Percentiles rank a stretch among this genome's conserved stretches.
Evolutionary conservation across 2,797 vertebrate genomes (phyloP).

Genomic region (Loris lydekkerianus): DNA sequence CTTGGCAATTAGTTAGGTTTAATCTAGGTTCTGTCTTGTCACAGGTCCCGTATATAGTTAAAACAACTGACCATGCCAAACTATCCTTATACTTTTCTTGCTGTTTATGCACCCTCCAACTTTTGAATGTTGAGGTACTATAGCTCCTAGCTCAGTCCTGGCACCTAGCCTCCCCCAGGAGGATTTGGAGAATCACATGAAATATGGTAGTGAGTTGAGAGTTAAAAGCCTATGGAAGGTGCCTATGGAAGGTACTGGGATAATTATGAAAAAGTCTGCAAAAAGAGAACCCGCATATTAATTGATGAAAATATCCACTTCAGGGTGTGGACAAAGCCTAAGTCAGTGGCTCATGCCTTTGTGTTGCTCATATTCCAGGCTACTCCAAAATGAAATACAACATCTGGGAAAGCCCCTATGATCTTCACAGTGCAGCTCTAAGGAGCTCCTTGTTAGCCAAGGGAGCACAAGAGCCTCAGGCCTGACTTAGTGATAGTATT

Average conservation of each 20-base stretch:
- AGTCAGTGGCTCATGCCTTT: neutral
- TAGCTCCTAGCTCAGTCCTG: neutral
- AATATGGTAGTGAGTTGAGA: neutral
- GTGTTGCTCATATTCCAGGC: neutral
- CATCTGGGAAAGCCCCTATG: neutral
- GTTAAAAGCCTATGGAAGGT: neutral
- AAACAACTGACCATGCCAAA: neutral
- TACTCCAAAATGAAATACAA: neutral
- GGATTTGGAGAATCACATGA: neutral
- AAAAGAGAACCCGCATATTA: neutral
- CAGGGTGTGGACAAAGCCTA: neutral
- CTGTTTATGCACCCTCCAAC: neutral
- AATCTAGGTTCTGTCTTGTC: neutral
- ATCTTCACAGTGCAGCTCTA: neutral
- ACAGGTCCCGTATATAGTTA: neutral
- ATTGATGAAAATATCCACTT: neutral
- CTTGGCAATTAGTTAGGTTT: constrained; percentile 1
- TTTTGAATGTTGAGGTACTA: neutral
- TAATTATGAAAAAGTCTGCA: neutral
- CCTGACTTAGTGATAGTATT: neutral
- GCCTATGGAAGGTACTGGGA: neutral
- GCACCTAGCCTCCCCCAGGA: neutral
- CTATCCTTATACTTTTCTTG: neutral
- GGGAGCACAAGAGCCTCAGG: neutral
- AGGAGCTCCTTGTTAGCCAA: neutral